Base-by-base conservation (phyloP, 2,888 invertebrate genomes). In the Drosophila quasianomalipes region DNA sequence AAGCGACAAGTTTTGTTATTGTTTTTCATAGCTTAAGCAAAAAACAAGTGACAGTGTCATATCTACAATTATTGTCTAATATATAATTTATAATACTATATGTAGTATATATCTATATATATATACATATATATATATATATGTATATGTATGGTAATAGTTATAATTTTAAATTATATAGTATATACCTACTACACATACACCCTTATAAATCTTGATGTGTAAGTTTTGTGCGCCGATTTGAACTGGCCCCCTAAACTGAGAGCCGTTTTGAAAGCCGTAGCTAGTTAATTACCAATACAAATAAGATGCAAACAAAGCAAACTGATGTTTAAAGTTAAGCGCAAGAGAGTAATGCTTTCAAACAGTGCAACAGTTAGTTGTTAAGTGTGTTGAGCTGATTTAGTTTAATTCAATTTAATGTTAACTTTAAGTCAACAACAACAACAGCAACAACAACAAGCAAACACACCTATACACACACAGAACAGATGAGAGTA, bases 1-100 rank as follows among this genome's bases (percentile, higher is more conserved):
- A 70, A 79, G 79, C 71, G 69, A 76, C 58, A 70, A 67, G 79
- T 73, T 79, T 79, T 79, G 82, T 74, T 77, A 81, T 70, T 59
- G 57, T 62, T 74, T 62, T 74, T 58, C 64, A 47, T 47, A 61
- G 64, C 69, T 63, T 75, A 83, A 78, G 74, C 51, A 39, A 68
- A 73, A 76, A 82, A 80, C 79, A 78, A 83, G 80, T 89, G 91
- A 90, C 89, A 90, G 91, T 89, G 91, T 90, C 90, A 91, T 91
- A 91, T 89, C 87, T 91, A 90, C 90, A 89, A 78, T 90, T 77
- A 89, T 88, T 88, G 81, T 90, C 73, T 85, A 70, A 77, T 74
- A 65, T 73, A 52, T 76, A 81, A 76, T 51, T 60, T 74, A 77
- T 63, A 68, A 53, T 44, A 53, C 58, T 9, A 67, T 62, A 71